phyloP scores from a whole-genome alignment of 2,113 vertebrate genomes.

The Nibea coibor region DNA sequence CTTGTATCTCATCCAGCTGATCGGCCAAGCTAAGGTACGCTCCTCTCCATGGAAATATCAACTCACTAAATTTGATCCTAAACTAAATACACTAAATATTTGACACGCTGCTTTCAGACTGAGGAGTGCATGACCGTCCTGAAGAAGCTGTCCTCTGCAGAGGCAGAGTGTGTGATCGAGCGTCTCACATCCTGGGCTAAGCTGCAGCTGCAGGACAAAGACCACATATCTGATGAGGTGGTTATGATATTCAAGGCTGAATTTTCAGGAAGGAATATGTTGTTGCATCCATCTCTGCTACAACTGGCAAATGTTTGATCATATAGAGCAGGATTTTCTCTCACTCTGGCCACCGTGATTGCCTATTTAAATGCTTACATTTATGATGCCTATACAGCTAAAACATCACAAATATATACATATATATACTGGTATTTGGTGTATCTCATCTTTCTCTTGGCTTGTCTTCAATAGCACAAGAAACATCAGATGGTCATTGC shows the following conservation, averaged over 20 bases:
- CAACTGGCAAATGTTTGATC: neutral
- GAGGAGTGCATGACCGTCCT: slow-evolving; percentile 86
- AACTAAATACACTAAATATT: neutral
- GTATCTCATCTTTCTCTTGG: slow-evolving; percentile 10
- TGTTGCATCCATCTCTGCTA: neutral
- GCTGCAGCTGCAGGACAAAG: slow-evolving; percentile 85
- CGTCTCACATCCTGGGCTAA: slow-evolving; percentile 88
- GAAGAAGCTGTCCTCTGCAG: slow-evolving; percentile 83
- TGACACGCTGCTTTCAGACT: slow-evolving; percentile 75
- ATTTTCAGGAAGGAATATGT: neutral
- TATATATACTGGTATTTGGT: slow-evolving; percentile 5
- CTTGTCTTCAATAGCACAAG: slow-evolving; percentile 82
- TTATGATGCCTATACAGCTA: neutral
- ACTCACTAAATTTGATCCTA: neutral
- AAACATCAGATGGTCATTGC: slow-evolving; percentile 84
- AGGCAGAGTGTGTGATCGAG: slow-evolving; percentile 87
- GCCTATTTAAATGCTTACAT: neutral
- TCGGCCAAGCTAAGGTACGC: slow-evolving; percentile 87
- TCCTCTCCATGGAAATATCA: neutral
- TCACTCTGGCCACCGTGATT: neutral
- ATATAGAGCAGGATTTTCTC: neutral
- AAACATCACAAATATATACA: neutral
- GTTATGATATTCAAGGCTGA: neutral
- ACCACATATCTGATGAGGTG: slow-evolving; percentile 83
- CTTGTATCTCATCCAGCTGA: slow-evolving; percentile 88